These are phyloP conservation scores for Paramormyrops hopkinsi DNA, from an alignment of 2,797 vertebrate genomes.

Conservation along the genomic window DNA sequence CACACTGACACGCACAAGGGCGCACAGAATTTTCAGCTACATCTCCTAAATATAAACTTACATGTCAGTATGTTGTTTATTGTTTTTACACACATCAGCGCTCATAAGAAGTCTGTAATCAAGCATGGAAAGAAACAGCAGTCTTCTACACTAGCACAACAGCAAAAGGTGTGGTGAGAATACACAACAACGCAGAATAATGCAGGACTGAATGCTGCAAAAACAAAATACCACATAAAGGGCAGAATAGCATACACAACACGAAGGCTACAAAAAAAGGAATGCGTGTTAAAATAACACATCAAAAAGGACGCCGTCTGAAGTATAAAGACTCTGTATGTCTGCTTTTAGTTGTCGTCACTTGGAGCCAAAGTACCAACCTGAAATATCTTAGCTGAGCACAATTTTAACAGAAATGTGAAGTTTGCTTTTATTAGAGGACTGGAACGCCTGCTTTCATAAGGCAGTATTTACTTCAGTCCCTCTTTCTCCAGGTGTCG, in stretches of 20 bases:
- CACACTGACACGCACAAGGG: not conserved
- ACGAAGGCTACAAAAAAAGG: not conserved
- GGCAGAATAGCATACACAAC: not conserved
- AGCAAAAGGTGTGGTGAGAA: not conserved
- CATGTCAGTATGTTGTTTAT: not conserved
- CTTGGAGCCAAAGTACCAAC: not conserved
- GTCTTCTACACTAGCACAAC: not conserved
- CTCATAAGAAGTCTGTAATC: not conserved
- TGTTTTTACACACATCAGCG: not conserved
- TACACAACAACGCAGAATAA: not conserved
- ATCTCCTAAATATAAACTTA: not conserved
- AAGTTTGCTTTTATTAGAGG: not conserved
- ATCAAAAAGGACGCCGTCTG: not conserved
- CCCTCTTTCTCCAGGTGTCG: slow-evolving; percentile 20
- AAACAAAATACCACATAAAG: not conserved
- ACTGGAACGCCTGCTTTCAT: not conserved
- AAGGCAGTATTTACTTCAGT: not conserved
- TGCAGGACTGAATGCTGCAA: not conserved
- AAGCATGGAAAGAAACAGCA: not conserved
- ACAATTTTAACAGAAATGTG: not conserved
- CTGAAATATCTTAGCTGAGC: not conserved
- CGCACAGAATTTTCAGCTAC: not conserved
- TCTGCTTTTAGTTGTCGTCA: not conserved
- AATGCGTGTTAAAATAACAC: not conserved
- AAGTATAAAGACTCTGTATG: not conserved